These are phyloP conservation scores for Aphaenogaster rudis DNA, from an alignment of 1,140 invertebrate species.

Conservation along the genomic window DNA sequence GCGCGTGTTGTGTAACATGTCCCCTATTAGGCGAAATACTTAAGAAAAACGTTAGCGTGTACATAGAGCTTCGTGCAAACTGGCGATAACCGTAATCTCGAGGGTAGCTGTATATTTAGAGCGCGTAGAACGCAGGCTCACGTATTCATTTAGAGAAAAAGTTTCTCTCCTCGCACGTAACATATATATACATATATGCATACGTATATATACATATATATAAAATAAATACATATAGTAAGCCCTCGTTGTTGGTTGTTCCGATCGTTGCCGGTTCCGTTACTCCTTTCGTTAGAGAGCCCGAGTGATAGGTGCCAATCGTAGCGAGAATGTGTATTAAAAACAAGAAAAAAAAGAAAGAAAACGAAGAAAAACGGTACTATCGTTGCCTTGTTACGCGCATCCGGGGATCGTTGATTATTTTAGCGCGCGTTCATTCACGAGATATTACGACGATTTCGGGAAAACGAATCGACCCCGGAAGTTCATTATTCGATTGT, in stretches of 20 bases:
- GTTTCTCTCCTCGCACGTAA: background rate
- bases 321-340: background rate
- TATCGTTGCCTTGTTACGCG: conserved; percentile 28
- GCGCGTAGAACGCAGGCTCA: conserved; percentile 16
- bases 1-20: conserved; percentile 14
- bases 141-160: conserved; percentile 28
- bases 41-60: conserved; percentile 25
- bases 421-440: background rate
- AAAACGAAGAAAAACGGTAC: conserved; percentile 39
- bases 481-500: background rate
- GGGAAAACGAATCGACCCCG: background rate
- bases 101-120: conserved; percentile 30
- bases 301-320: conserved; percentile 31
- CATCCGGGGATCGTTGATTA: background rate
- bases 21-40: conserved; percentile 30
- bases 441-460: too few relatives aligned
- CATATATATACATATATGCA: background rate
- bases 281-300: background rate
- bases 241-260: conserved; percentile 20
- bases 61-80: conserved; percentile 42
- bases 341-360: background rate
- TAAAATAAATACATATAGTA: conserved; percentile 11
- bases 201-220: background rate
- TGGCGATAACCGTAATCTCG: conserved; percentile 44
- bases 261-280: background rate